Conservation (phyloP, 2,797 vertebrate species). For the Trachops cirrhosus region DNA sequence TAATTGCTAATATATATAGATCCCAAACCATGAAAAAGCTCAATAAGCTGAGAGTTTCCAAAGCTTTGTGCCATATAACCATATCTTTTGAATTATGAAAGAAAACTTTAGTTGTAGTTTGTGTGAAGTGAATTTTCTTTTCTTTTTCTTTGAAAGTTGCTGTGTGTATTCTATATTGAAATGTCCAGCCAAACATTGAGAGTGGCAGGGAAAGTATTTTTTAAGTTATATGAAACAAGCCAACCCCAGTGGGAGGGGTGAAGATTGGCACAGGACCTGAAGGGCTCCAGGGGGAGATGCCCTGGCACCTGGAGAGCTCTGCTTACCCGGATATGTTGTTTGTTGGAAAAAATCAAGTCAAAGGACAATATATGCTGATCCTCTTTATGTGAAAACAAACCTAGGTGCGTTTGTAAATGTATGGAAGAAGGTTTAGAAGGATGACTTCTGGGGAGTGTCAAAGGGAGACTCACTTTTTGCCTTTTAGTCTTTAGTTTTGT, state of each 20-base stretch:
- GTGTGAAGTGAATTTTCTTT: not conserved
- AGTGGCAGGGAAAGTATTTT: conserved; percentile 2
- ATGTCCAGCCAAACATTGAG: not conserved
- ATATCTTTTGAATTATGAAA: not conserved
- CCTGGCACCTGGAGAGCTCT: not conserved
- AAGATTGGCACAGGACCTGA: not conserved
- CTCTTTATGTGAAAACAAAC: not conserved
- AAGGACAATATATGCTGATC: not conserved
- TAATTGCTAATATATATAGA: not conserved
- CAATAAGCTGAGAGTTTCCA: not conserved
- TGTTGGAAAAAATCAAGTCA: not conserved
- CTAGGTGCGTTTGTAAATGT: not conserved
- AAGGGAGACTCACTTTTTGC: not conserved
- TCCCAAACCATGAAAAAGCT: not conserved
- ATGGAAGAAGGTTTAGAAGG: not conserved
- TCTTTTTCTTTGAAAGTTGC: conserved; percentile 18
- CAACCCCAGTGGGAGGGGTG: not conserved
- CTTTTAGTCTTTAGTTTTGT: not conserved
- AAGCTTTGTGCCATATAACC: not conserved
- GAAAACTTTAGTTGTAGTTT: not conserved
- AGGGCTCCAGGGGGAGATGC: not conserved
- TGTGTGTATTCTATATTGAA: not conserved
- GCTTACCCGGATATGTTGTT: not conserved
- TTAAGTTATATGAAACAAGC: not conserved
- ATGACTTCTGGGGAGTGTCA: not conserved